Conservation (phyloP, 2,888 invertebrate species). For the Drosophila picticornis region DNA sequence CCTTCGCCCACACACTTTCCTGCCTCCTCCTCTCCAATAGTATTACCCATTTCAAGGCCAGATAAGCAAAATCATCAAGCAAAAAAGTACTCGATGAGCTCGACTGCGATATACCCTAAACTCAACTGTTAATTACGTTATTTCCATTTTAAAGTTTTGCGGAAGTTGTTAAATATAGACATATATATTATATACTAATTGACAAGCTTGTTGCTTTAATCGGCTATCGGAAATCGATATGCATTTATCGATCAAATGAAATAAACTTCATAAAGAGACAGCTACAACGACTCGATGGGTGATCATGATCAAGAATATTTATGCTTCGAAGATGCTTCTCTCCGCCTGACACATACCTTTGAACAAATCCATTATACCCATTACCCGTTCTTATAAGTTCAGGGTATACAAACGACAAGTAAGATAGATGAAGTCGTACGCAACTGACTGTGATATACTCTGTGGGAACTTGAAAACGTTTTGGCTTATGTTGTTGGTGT, state of each 20-base stretch:
- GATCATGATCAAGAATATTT: not conserved
- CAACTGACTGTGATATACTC: not conserved
- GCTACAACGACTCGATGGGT: too few species aligned
- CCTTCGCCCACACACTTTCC: not conserved
- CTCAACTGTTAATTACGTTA: too few species aligned
- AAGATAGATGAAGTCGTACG: not conserved
- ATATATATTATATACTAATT: not conserved
- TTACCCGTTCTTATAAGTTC: not conserved
- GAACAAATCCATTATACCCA: not conserved
- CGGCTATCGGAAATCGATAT: not conserved
- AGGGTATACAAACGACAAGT: not conserved
- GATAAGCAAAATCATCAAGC: not conserved
- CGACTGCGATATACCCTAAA: not conserved
- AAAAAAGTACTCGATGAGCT: too few species aligned
- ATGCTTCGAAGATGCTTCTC: not conserved
- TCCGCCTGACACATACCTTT: not conserved
- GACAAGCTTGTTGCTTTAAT: not conserved
- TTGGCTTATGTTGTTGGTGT: too few species aligned
- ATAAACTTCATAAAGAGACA: too few species aligned
- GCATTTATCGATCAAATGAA: not conserved
- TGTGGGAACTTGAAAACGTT: not conserved
- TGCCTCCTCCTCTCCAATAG: not conserved
- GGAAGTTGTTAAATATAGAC: not conserved
- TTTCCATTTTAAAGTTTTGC: not conserved
- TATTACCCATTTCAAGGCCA: constrained; percentile 36